These are phyloP conservation scores for Sarcophaga variegata DNA, from an alignment of 2,888 invertebrate species.

Conservation along the genomic window DNA sequence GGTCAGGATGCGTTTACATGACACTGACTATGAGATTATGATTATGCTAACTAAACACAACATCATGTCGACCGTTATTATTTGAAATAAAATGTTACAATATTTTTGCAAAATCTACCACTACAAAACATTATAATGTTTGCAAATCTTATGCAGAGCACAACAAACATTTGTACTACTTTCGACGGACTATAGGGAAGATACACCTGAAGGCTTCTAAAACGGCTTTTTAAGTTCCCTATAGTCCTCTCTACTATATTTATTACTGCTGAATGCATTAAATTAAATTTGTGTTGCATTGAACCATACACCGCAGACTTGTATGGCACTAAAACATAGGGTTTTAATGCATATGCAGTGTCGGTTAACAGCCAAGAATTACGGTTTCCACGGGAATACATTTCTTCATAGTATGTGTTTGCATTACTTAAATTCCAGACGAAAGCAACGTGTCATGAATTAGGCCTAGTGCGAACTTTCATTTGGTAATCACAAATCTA, in stretches of 20 bases:
- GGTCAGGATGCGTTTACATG: too few relatives aligned
- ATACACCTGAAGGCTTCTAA: conserved; percentile 11
- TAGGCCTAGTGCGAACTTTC: conserved; percentile 29
- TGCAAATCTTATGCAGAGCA: too few relatives aligned
- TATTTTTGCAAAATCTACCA: too few relatives aligned
- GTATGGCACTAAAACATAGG: neutral
- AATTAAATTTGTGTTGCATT: conserved; percentile 30
- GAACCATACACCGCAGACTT: neutral
- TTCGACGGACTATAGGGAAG: conserved; percentile 26
- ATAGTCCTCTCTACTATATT: neutral
- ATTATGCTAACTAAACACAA: too few relatives aligned
- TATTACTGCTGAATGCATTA: neutral
- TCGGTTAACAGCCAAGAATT: neutral
- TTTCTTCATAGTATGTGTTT: neutral
- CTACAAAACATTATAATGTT: too few relatives aligned
- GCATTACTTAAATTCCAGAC: conserved; percentile 4
- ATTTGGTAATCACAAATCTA: conserved; percentile 46
- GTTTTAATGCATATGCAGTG: conserved; percentile 14
- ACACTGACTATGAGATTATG: too few relatives aligned
- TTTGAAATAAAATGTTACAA: too few relatives aligned
- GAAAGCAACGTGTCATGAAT: conserved; percentile 17
- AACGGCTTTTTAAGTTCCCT: neutral
- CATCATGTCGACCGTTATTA: too few relatives aligned
- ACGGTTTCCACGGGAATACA: neutral
- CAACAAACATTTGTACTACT: neutral